Conservation (phyloP, 2,797 vertebrate genomes). For the Onychomys leucogaster region DNA sequence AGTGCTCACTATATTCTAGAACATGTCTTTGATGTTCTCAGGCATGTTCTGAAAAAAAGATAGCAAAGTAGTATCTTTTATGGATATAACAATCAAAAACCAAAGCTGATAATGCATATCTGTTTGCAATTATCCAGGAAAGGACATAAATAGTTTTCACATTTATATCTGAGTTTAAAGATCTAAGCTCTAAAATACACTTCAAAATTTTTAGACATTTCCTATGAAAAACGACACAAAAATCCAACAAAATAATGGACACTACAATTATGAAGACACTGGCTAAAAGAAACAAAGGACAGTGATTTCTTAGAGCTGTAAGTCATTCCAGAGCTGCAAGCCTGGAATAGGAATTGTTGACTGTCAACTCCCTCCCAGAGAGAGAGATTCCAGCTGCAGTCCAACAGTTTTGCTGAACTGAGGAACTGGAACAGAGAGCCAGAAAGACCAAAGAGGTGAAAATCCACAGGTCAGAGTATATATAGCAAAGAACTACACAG, state of each 20-base stretch:
- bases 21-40: not conserved
- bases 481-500: not conserved
- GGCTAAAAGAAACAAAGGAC: not conserved
- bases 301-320: not conserved
- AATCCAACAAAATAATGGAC: not conserved
- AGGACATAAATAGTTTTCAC: not conserved
- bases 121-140: not conserved
- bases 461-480: not conserved
- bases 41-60: not conserved
- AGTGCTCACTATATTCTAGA: not conserved
- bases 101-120: not conserved
- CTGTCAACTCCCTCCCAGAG: not conserved
- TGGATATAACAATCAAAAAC: not conserved
- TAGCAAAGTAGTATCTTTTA: not conserved
- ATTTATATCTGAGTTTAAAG: not conserved
- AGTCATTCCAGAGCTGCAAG: not conserved
- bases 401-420: not conserved
- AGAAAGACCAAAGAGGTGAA: not conserved
- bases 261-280: not conserved
- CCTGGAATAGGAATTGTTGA: not conserved
- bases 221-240: not conserved
- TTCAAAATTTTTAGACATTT: slow-evolving; percentile 5
- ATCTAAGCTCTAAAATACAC: not conserved
- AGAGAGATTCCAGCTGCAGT: not conserved
- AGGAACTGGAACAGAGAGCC: not conserved